Base-by-base conservation (phyloP, 2,797 vertebrate species). In the Macrochelys suwanniensis region DNA sequence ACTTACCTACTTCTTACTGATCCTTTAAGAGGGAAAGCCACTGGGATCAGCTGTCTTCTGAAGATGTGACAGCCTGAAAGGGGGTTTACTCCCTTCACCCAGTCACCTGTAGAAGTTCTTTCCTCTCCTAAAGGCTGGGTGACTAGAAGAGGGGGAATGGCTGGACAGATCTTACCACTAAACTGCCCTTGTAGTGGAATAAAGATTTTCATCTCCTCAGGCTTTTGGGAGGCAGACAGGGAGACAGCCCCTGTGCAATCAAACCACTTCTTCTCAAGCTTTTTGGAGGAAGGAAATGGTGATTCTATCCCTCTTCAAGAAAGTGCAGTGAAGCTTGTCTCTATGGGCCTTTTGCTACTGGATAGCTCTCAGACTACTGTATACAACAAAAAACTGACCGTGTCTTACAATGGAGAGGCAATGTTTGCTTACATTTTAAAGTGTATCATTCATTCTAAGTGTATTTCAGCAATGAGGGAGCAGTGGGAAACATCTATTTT, bases 391-490 rank as follows among this genome's bases (percentile, higher is more conserved):
- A 21, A 28, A 82, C 45, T 9, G 42, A 31, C 26, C 16, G 3
- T 5, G n/a, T 68, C n/a, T 37, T 61, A 21, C 50, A 37, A 0
- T 2, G 50, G 79, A 71, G 23, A 81, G 25, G 23, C n/a, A 93
- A 37, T 10, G 1, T 5, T 11, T 47, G 10, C 47, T 33, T 25
- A 25, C 37, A 2, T 11, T 42, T 50, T 59, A 76, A 88, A 82
- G 56, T 19, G 85, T 50, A 16, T 68, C 51, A 21, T 6, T 26
- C 42, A 1, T 59, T 50, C 78, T 19, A 33, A 81, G 31, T 51
- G 1, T 5, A 2, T 84, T 84, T 53, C 53, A 89, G 31, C 0
- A 0, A 23, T 3, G 33, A 61, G 42, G 51, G 84, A 68, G 17
- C 33, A 68, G 6, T 8, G n/a, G n/a, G 17, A 37, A 68, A 71